These are phyloP conservation scores for Trachelus iudaicus DNA, from an alignment of 2,888 invertebrate species.

Conservation along the genomic window DNA sequence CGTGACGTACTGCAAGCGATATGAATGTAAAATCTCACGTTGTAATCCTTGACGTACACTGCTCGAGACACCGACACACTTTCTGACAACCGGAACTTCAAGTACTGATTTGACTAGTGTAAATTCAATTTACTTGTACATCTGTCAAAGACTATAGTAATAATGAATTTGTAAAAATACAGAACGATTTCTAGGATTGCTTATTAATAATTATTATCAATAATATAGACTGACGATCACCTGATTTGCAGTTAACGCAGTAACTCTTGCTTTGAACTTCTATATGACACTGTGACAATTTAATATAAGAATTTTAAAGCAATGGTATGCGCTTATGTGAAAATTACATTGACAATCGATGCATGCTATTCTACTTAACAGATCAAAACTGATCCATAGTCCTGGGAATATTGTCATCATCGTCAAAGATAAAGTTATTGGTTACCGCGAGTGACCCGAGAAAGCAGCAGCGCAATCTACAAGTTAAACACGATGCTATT, in stretches of 20 bases:
- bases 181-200: neutral
- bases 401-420: neutral
- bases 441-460: neutral
- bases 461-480: neutral
- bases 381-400: neutral
- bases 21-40: neutral
- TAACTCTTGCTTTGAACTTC: neutral
- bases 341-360: neutral
- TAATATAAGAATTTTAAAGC: neutral
- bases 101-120: constrained; percentile 10
- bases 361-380: neutral
- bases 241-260: neutral
- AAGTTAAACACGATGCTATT: neutral
- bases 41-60: constrained; percentile 2
- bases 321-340: neutral
- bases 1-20: neutral
- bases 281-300: neutral
- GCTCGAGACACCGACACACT: constrained; percentile 9
- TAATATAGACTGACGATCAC: neutral
- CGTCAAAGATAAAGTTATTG: neutral
- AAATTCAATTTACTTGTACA: neutral
- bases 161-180: neutral
- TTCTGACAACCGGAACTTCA: constrained; percentile 22
- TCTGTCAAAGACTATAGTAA: constrained; percentile 4
- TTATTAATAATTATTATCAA: constrained; percentile 1